Conservation (phyloP, 2,797 vertebrate genomes). For the Gallinago nigripennis region DNA sequence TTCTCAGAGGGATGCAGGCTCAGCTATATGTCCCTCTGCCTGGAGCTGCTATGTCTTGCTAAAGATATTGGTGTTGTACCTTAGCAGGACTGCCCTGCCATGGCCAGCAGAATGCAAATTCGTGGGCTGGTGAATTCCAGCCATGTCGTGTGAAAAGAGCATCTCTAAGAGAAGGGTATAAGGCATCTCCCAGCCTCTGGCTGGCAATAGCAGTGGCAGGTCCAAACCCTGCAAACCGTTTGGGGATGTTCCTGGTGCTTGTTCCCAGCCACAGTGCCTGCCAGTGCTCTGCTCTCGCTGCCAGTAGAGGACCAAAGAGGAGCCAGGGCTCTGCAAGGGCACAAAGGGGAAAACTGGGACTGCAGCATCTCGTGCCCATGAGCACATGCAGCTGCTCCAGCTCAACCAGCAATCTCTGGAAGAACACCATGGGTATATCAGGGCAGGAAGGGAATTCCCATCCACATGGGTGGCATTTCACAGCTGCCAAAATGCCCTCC, state of each 20-base stretch:
- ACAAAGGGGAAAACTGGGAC: neutral
- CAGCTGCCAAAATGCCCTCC: slow-evolving; percentile 43
- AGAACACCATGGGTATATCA: neutral
- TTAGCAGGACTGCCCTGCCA: neutral
- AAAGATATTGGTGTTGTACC: neutral
- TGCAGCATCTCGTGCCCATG: neutral
- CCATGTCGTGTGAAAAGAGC: neutral
- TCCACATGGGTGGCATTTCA: slow-evolving; percentile 49
- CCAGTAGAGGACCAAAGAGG: neutral
- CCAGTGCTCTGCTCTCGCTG: neutral
- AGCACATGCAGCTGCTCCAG: neutral
- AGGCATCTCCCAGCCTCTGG: neutral
- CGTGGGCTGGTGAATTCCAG: neutral
- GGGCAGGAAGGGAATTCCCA: slow-evolving; percentile 40
- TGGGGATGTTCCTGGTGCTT: neutral
- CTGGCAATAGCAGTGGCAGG: neutral
- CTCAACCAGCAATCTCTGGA: neutral
- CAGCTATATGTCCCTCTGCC: neutral
- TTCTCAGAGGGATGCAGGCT: neutral
- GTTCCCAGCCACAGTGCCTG: neutral
- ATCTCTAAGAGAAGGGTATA: neutral
- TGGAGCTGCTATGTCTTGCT: neutral
- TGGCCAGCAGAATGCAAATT: neutral
- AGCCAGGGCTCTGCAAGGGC: neutral
- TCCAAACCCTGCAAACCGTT: neutral